phyloP scores from a whole-genome alignment of 2,113 vertebrate genomes.

The Steatornis caripensis region DNA sequence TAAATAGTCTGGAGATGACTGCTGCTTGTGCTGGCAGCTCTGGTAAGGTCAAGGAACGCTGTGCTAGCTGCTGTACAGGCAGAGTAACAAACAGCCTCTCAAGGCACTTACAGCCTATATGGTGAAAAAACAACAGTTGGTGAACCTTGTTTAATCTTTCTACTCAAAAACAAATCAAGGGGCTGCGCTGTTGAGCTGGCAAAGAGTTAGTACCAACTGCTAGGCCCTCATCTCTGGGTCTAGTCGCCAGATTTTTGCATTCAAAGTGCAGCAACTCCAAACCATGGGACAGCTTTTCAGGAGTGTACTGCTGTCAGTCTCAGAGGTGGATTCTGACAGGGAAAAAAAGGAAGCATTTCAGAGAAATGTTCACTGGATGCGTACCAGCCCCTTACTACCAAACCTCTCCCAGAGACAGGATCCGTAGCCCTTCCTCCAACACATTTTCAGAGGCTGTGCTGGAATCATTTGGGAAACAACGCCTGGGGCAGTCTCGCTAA shows the following conservation, averaged over 20 bases:
- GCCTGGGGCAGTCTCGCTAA: neutral
- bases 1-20: neutral
- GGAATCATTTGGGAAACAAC: neutral
- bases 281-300: neutral
- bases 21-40: neutral
- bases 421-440: neutral
- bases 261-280: neutral
- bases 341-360: neutral
- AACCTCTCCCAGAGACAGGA: neutral
- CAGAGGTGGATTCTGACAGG: neutral
- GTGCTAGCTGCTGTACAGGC: neutral
- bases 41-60: neutral
- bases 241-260: neutral
- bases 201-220: neutral
- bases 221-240: neutral
- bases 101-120: neutral
- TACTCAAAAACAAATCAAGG: neutral
- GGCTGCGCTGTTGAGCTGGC: neutral
- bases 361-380: fast-evolving
- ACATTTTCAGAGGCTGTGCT: neutral
- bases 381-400: neutral
- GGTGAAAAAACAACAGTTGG: neutral
- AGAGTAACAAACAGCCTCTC: neutral
- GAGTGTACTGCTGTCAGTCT: neutral
- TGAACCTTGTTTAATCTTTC: neutral